A percentile compares a stretch with the other conserved stretches of the same genome.
These are phyloP conservation scores for Microcebus jonahi DNA, from an alignment of 2,113 vertebrate species.

Conservation along the genomic window DNA sequence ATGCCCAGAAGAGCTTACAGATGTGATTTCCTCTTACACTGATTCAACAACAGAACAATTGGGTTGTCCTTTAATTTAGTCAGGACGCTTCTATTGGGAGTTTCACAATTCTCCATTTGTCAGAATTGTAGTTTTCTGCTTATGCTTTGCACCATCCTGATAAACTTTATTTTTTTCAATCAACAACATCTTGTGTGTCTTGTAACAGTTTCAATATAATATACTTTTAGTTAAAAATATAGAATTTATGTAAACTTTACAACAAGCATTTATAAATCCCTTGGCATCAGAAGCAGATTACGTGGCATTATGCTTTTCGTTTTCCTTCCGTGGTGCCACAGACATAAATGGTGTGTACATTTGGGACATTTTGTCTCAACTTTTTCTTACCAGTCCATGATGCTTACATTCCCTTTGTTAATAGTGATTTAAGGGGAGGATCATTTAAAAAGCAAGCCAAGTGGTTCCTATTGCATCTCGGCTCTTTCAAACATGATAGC, in stretches of 20 bases:
- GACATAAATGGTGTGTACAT: neutral
- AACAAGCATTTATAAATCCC: neutral
- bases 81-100: neutral
- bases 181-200: conserved; percentile 10
- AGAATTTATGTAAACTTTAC: neutral
- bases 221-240: conserved; percentile 40
- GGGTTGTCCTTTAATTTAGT: neutral
- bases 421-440: conserved; percentile 8
- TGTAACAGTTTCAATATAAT: neutral
- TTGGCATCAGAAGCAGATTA: neutral
- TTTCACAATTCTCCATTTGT: neutral
- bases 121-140: neutral
- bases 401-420: neutral
- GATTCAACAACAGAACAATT: neutral
- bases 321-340: neutral
- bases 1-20: neutral
- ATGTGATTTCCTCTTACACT: neutral
- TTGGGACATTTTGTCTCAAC: neutral
- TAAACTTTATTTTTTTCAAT: neutral
- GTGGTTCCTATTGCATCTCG: neutral
- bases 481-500: neutral
- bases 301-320: neutral
- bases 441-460: conserved; percentile 43
- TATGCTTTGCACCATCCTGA: neutral
- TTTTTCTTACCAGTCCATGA: neutral